phyloP scores from a whole-genome alignment of 37 sponge, comb jelly and placozoan genomes.

The Geodia barretti region DNA sequence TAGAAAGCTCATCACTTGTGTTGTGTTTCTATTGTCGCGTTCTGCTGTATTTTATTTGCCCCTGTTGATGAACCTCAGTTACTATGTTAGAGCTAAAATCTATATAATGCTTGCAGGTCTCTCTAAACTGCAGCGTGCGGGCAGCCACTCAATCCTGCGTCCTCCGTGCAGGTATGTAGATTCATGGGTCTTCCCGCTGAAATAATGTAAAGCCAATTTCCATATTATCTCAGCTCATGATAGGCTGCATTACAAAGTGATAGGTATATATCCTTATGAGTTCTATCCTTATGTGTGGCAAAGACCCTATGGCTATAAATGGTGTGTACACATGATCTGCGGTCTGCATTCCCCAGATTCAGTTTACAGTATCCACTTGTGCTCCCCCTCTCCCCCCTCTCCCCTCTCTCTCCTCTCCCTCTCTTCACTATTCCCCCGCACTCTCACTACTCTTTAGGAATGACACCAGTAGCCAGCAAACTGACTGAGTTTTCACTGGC shows the following conservation, averaged over 20 bases:
- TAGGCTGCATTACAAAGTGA: too few species aligned
- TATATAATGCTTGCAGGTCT: neutral
- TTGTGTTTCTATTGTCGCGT: too few species aligned
- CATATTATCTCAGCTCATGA: neutral
- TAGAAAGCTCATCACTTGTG: too few species aligned
- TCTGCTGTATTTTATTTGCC: too few species aligned
- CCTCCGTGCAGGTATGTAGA: neutral
- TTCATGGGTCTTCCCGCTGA: neutral
- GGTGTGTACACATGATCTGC: neutral
- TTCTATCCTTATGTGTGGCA: too few species aligned
- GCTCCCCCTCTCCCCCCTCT: neutral
- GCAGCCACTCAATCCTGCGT: neutral
- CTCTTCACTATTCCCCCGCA: neutral
- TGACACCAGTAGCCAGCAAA: conserved; percentile 8
- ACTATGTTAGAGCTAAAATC: too few species aligned
- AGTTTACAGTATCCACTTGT: neutral
- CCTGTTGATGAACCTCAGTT: too few species aligned
- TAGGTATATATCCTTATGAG: too few species aligned
- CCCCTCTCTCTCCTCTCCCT: conserved; percentile 2
- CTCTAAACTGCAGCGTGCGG: neutral
- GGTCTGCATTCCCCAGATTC: neutral
- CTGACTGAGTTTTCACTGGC: conserved; percentile 52
- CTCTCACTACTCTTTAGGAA: conserved; percentile 5
- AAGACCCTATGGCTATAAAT: too few species aligned
- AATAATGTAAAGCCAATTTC: neutral